Base-by-base conservation (phyloP, 1,140 invertebrate species). In the Glossosoma conforme region DNA sequence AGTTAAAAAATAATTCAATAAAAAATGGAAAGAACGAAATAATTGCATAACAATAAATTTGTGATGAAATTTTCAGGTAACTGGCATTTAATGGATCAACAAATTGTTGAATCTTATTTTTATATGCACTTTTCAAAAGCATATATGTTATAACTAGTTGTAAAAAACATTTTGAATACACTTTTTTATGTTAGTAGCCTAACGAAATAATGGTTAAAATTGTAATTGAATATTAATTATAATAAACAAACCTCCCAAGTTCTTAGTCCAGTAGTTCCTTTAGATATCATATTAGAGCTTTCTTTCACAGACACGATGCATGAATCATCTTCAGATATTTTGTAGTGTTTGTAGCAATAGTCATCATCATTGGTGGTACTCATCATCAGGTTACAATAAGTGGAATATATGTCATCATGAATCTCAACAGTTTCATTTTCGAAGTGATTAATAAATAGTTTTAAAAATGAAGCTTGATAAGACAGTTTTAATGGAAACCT, bases 261-360 rank as follows among this genome's bases (percentile, higher is more conserved):
- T 45, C 68, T 72, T 30, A 80, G 65, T 42, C 78, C 78, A 44
- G 78, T 81, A 21, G 78, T 79, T 22, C 77, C 78, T 45, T 75
- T 59, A 0, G 77, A 79, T 57, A 81, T 74, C 17, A 81, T 64
- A 55, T 67, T 72, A 32, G 62, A 66, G 57, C 71, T 78, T 60
- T 80, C 78, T 49, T 70, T 62, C 28, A 81, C 62, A 20, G 62
- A 76, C 24, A 81, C 60, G 22, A 54, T 60, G 38, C 55, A 49
- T 14, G 43, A 48, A 20, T 45, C 45, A 19, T 60, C 21, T 35
- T 63, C 40, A 43, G 63, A 58, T 18, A 74, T 48, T 45, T 65
- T 22, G 60, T 75, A 79, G 60, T 79, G 77, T 41, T 72, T 69
- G 62, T 70, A 78, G 64, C 67, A 66, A 36, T 43, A 30, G 6